Conservation (phyloP, 2,113 vertebrate genomes). For the Stigmatopora nigra region DNA sequence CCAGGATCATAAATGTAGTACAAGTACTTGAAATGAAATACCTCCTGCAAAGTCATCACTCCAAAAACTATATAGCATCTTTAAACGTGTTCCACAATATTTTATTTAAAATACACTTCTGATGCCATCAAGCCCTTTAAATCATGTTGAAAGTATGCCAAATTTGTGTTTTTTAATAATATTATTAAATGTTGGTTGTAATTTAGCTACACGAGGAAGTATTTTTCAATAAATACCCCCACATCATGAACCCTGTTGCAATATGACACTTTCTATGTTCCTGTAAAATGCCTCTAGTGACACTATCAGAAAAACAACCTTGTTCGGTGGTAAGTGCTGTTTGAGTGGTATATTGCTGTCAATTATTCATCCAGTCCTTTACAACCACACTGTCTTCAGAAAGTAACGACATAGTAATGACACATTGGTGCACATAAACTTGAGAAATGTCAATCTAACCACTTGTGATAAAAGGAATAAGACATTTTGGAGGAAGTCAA, state of each 20-base stretch:
- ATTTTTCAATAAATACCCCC: not conserved
- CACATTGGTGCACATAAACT: not conserved
- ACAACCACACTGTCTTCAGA: not conserved
- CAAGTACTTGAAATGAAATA: too few species aligned
- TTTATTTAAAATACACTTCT: not conserved
- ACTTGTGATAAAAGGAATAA: not conserved
- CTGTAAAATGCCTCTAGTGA: not conserved
- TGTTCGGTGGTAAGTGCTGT: too few species aligned
- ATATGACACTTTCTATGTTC: not conserved
- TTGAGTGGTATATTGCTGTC: not conserved
- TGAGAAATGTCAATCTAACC: not conserved
- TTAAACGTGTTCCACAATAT: not conserved
- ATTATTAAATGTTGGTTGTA: not conserved
- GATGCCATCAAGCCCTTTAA: not conserved
- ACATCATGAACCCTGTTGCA: not conserved
- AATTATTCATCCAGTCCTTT: not conserved
- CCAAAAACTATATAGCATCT: not conserved
- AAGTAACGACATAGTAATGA: not conserved
- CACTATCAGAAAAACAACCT: not conserved
- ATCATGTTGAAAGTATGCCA: not conserved
- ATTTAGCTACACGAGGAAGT: not conserved
- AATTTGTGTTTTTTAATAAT: too few species aligned
- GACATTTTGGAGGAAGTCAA: not conserved
- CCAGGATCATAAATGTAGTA: not conserved
- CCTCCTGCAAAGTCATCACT: not conserved